These are phyloP conservation scores for Tylochromis polylepis DNA, from an alignment of 2,113 vertebrate species.

Conservation along the genomic window DNA sequence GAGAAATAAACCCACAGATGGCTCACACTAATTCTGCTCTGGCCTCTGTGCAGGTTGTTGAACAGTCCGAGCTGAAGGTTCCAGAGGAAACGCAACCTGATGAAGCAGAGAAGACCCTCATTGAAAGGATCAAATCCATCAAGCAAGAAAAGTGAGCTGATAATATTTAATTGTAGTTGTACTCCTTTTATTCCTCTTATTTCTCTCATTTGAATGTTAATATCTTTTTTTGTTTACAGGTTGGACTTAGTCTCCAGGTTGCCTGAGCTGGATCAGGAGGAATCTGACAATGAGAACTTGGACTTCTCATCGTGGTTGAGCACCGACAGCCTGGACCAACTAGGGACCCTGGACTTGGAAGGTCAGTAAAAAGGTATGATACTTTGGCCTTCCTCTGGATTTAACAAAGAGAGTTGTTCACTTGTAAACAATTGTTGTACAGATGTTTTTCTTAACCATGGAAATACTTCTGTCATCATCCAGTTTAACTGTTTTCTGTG, in stretches of 20 bases:
- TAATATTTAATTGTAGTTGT: not conserved
- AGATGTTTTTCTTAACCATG: not conserved
- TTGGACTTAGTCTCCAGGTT: conserved; percentile 84
- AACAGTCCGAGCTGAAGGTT: conserved; percentile 26
- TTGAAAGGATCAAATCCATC: conserved; percentile 85
- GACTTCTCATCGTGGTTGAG: conserved; percentile 83
- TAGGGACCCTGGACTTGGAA: conserved; percentile 72
- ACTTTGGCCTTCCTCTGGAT: conserved; percentile 27
- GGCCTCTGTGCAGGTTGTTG: conserved; percentile 46
- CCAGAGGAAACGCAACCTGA: conserved; percentile 51
- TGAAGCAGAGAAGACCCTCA: conserved; percentile 77
- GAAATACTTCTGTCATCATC: no score
- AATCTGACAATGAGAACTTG: conserved; percentile 85
- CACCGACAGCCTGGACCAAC: conserved; percentile 81
- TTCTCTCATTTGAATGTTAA: not conserved
- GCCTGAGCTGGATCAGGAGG: conserved; percentile 85
- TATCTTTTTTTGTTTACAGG: conserved; percentile 59
- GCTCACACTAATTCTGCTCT: not conserved
- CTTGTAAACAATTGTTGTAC: not conserved
- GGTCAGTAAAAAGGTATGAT: conserved; percentile 88
- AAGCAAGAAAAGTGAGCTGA: conserved; percentile 88
- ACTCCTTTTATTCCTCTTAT: not conserved
- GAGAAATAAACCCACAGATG: not conserved
- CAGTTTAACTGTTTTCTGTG: not conserved
- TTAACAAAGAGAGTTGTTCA: not conserved